Percentiles rank a stretch among this genome's conserved stretches.
These are phyloP conservation scores for Agrypnus murinus DNA, from an alignment of 2,888 invertebrate species.

Conservation along the genomic window DNA sequence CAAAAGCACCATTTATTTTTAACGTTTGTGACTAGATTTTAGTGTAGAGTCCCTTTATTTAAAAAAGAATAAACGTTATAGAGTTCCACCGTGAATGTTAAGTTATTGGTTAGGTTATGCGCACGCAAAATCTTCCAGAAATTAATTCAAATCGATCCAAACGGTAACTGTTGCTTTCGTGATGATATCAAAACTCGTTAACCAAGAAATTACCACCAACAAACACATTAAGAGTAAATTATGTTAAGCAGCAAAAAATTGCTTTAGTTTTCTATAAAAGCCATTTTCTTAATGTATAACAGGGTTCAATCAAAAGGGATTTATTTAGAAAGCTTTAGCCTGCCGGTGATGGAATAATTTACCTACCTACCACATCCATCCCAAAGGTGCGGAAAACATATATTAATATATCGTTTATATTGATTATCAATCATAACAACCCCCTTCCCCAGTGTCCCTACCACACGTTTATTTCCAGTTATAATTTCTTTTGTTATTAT, in stretches of 20 bases:
- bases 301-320: slow-evolving; percentile 52
- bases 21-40: no score
- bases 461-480: no score
- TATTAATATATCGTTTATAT: slow-evolving; percentile 70
- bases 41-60: no score
- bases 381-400: slow-evolving; percentile 66
- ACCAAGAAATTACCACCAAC: neutral
- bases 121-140: no score
- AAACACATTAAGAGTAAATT: slow-evolving; percentile 4
- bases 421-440: slow-evolving; percentile 67
- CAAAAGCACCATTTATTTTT: no score
- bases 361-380: slow-evolving; percentile 50
- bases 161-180: no score
- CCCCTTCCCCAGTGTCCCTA: neutral
- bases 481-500: slow-evolving; percentile 13
- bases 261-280: slow-evolving; percentile 41
- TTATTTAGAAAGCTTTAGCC: slow-evolving; percentile 48
- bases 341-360: slow-evolving; percentile 47
- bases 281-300: slow-evolving; percentile 49
- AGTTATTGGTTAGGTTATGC: no score
- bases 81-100: no score
- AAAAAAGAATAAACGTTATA: no score
- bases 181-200: neutral
- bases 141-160: no score
- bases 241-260: slow-evolving; percentile 29